These are phyloP conservation scores for Mastomys coucha DNA, from an alignment of 2,113 vertebrate genomes.

Conservation along the genomic window DNA sequence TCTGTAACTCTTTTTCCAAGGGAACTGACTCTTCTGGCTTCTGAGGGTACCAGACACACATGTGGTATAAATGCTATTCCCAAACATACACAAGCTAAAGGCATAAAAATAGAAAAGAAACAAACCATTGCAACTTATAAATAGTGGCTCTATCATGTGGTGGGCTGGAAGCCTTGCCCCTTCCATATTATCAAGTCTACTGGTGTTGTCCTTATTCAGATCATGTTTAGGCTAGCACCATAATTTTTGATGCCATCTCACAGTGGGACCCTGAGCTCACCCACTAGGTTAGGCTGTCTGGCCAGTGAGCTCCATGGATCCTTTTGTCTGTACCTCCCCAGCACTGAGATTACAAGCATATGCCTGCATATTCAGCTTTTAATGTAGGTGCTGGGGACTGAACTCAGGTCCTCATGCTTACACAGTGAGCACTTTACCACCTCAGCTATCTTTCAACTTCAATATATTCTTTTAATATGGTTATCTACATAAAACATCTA, in stretches of 20 bases:
- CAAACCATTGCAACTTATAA: background rate
- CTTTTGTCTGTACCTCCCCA: background rate
- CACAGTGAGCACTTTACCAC: background rate
- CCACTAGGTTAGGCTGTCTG: background rate
- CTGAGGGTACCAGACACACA: background rate
- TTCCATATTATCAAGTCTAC: background rate
- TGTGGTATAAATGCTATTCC: background rate
- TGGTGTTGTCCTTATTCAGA: background rate
- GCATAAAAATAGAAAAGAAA: background rate
- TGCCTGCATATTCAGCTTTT: background rate
- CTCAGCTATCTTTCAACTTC: background rate
- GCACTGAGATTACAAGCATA: background rate
- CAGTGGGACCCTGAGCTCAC: background rate
- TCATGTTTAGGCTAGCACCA: background rate
- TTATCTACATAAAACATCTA: background rate
- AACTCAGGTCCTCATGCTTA: background rate
- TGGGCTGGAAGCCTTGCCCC: no score
- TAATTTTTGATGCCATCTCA: background rate
- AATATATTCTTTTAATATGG: conserved; percentile 31
- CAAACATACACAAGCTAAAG: background rate
- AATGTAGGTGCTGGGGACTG: background rate
- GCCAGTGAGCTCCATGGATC: background rate
- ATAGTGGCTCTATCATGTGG: background rate
- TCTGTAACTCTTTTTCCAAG: background rate
- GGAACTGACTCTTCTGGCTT: background rate